Evolutionary conservation across 2,797 vertebrate species (phyloP), one percentile per base, ranked within the genome.

Genomic region (Dicrostonyx torquatus): DNA sequence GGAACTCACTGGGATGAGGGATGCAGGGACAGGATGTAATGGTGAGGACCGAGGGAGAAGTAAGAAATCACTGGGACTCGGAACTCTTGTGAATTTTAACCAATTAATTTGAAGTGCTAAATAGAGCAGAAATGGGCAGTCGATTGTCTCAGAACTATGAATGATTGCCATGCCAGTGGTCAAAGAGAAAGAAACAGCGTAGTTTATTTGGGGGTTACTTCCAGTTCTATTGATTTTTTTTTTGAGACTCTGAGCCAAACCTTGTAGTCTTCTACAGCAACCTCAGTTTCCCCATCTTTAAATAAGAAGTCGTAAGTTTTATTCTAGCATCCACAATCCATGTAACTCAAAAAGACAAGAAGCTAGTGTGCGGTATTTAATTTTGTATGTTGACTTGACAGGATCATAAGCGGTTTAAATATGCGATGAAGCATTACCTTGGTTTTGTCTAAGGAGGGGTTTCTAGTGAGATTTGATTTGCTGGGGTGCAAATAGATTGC

Each of bases 201-300:
- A 13, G 40, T 78, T n/a, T 58, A 11, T 66, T 43, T 45, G 17
- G n/a, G 62, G 43, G 45, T 75, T 50, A 89, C 11, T 87, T 83
- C 5, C 8, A 62, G 31, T 29, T 82, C 43, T 45, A 43, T 50
- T 60, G 48, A 43, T 8, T 22, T 15, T 88, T 13, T 88, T 12
- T 55, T 22, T 68, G 73, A 78, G 73, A 82, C 55, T 40, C 58
- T 14, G 22, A 72, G 68, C 34, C 79, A 75, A 83, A 37, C 34
- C 11, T 68, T 14, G 10, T 64, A 50, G 45, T 70, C 6, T 14
- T 90, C 26, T 84, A 62, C n/a, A 11, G 3, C 11, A 55, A 79
- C 31, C 48, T 87, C 26, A 73, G 26, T 66, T 75, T 95, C 83
- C 37, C 75, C 62, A 72, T 62, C 17, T 79, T 88, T 94, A 89